Base-by-base conservation (phyloP, 2,888 invertebrate species). In the Lasioglossum villosulum region DNA sequence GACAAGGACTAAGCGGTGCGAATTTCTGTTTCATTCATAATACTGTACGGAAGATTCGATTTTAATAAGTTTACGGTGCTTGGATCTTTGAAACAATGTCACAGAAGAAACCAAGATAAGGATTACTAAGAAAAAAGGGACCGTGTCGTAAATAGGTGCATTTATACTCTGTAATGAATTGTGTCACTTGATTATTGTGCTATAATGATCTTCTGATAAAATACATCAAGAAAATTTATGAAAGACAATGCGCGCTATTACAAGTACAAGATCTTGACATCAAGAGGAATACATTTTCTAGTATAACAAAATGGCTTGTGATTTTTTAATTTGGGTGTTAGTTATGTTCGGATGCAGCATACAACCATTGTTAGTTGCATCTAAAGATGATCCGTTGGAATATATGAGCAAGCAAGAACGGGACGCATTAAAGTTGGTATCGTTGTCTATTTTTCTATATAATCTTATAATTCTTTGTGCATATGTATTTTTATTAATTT, bases 321-420 rank as follows among this genome's bases (percentile, higher is more conserved):
- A 91, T 83, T 89, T 87, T 70, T 81, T 92, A 72, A 88, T 94
- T 83, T 92, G 90, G 92, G 89, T 91, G 75, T 86, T 94, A 66
- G 79, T 95, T 80, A 82, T 93, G 70, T 89, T 93, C 66, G 92
- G 92, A 88, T 93, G 91, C 80, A 91, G 90, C 48, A 84, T 93
- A 75, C 91, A 90, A 75, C 84, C 84, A 19, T 88, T 92, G 52
- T 77, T 89, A 34, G 91, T 86, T 56, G 72, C 89, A 63, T 89
- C 90, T 12, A 93, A 94, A 77, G 92, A 94, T 63, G 92, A 93
- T 76, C 90, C 92, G 30, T 82, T 92, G n/a, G 95, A 95, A 81
- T 95, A 94, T 88, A 97, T 97, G 97, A 96, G 96, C 56, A 96
- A 96, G 92, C 95, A 96, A 92, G 97, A 97, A 93, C 96, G 97